Conservation (phyloP, 2,113 vertebrate genomes). For the Alectura lathami region DNA sequence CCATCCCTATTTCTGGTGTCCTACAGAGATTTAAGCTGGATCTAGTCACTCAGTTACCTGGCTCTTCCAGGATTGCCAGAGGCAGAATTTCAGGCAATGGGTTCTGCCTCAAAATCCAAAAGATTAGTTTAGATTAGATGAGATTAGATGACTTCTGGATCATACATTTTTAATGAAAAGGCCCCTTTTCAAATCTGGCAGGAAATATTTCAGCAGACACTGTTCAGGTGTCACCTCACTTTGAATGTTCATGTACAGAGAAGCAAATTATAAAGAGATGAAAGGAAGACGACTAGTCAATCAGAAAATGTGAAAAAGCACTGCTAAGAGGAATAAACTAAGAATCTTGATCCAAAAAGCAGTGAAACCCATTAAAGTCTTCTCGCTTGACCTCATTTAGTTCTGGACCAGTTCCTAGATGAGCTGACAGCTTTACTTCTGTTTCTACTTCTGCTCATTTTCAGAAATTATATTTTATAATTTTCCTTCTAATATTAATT, state of each 20-base stretch:
- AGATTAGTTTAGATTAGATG: background rate
- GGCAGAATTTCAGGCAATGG: background rate
- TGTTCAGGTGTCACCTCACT: background rate
- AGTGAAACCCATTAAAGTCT: background rate
- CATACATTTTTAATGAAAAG: background rate
- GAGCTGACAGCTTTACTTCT: background rate
- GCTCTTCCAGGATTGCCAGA: background rate
- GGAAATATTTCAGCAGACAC: background rate
- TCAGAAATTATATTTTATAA: background rate
- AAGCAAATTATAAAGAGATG: background rate
- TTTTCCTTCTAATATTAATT: slow-evolving; percentile 14
- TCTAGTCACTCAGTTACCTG: background rate
- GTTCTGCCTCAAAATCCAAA: background rate
- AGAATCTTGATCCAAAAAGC: background rate
- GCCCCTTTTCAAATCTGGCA: background rate
- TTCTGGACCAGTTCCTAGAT: background rate
- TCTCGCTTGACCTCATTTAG: background rate
- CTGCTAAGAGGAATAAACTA: background rate
- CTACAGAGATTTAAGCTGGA: background rate
- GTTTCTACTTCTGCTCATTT: background rate
- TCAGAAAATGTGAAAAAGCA: background rate
- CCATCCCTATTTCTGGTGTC: background rate
- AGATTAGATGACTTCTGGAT: background rate
- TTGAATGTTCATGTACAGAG: background rate
- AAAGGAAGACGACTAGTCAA: background rate